Percentiles rank a stretch among this genome's conserved stretches.
phyloP scores from a whole-genome alignment of 2,888 invertebrate species.

The Aplocera efformata region DNA sequence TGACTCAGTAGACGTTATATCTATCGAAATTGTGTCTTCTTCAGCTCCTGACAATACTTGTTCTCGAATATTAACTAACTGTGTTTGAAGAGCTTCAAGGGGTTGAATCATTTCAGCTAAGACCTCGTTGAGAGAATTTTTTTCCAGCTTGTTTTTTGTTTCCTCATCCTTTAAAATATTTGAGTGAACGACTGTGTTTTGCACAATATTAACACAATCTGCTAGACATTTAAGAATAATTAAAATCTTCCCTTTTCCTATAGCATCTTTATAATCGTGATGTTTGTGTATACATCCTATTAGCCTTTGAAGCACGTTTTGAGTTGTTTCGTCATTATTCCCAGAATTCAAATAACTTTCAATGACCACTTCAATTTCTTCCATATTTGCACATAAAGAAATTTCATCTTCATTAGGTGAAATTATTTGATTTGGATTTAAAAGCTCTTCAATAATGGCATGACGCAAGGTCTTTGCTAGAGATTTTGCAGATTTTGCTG shows the following conservation, averaged over 20 bases:
- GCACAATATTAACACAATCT: conserved; percentile 54
- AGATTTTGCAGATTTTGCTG: conserved; percentile 37
- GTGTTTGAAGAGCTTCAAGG: conserved; percentile 52
- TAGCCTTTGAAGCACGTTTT: conserved; percentile 39
- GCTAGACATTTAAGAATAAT: conserved; percentile 60
- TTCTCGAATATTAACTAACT: conserved; percentile 53
- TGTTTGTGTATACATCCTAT: conserved; percentile 48
- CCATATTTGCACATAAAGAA: conserved; percentile 35
- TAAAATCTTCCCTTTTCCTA: conserved; percentile 50
- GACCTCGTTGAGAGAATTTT: conserved; percentile 40
- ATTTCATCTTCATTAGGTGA: conserved; percentile 26
- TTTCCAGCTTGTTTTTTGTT: conserved; percentile 31
- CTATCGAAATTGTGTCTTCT: conserved; percentile 50
- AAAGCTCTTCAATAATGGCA: conserved; percentile 42
- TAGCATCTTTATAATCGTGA: conserved; percentile 51
- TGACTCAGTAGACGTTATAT: conserved; percentile 56
- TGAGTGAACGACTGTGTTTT: conserved; percentile 33
- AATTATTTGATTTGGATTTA: conserved; percentile 19
- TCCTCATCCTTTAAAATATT: conserved; percentile 31
- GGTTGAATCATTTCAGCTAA: conserved; percentile 56
- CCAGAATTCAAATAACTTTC: conserved; percentile 32
- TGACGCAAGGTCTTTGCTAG: conserved; percentile 33
- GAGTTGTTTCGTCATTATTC: conserved; percentile 24
- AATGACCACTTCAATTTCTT: conserved; percentile 36
- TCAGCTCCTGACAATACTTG: conserved; percentile 49